Evolutionary conservation across 2,113 vertebrate genomes (phyloP).

Genomic region (Vicugna pacos): DNA sequence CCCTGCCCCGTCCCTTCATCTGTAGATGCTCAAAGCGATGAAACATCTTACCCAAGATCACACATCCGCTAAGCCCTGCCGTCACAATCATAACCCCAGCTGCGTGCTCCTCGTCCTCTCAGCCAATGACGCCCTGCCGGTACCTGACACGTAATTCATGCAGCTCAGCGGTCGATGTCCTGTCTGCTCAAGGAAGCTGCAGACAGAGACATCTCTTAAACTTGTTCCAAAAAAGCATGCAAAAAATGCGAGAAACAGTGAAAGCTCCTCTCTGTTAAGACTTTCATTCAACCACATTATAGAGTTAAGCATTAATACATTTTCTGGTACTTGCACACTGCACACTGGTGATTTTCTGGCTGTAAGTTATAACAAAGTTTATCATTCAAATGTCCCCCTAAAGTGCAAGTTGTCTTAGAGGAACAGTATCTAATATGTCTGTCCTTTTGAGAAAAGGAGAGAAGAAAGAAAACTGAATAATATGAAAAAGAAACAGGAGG

Average conservation of each 20-base stretch:
- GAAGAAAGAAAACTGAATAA: slow-evolving; percentile 75
- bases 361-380: slow-evolving; percentile 78
- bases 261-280: slow-evolving; percentile 6
- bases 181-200: not conserved
- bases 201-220: not conserved
- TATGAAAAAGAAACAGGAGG: slow-evolving; percentile 82
- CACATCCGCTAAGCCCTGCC: not conserved
- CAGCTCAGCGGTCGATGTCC: not conserved
- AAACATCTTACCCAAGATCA: not conserved
- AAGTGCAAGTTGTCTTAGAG: slow-evolving; percentile 78
- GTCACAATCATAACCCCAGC: not conserved
- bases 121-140: not conserved
- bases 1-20: not conserved
- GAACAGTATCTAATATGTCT: slow-evolving; percentile 80
- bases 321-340: slow-evolving; percentile 40
- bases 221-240: not conserved
- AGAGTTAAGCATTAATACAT: slow-evolving; percentile 62
- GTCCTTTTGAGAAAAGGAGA: slow-evolving; percentile 68
- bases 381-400: slow-evolving; percentile 81
- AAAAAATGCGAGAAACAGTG: not conserved
- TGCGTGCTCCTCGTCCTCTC: not conserved
- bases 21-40: not conserved
- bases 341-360: slow-evolving; percentile 74
- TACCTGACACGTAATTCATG: not conserved
- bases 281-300: not conserved